A percentile compares a stretch with the other conserved stretches of the same genome.
Evolutionary conservation across 35 echinoderm and acorn worm species (phyloP).

Genomic region (Amphiura filiformis): DNA sequence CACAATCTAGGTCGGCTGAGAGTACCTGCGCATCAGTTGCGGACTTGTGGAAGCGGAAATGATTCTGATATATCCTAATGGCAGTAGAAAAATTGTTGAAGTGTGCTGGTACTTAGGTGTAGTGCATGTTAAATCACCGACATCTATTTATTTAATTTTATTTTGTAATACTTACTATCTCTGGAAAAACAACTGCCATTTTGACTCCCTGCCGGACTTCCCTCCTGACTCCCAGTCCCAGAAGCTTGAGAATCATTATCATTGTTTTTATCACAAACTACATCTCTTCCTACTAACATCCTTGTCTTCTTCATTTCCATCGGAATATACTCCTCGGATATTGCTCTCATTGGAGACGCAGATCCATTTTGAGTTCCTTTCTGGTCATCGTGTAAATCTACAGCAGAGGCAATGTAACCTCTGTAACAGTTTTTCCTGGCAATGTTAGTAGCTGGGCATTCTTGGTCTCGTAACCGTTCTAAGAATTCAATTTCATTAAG

Average conservation of each 20-base stretch:
- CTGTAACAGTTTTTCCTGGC: neutral
- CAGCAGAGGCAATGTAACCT: neutral
- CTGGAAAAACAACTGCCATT: neutral
- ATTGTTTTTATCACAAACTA: neutral
- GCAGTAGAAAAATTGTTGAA: no score
- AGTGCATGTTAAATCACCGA: no score
- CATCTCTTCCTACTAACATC: neutral
- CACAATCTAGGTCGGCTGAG: no score
- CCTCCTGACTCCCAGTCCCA: neutral
- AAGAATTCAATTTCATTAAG: neutral
- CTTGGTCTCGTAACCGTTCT: conserved; percentile 1
- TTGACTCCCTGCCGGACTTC: neutral
- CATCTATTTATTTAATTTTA: no score
- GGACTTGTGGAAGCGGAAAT: no score
- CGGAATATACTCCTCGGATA: conserved; percentile 29
- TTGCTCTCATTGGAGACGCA: conserved; percentile 7
- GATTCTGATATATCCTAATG: no score
- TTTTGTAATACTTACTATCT: neutral
- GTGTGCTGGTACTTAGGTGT: no score
- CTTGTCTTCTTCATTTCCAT: neutral
- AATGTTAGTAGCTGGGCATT: neutral
- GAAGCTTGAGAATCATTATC: neutral
- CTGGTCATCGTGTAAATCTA: neutral
- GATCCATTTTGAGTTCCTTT: neutral
- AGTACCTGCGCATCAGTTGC: no score